Percentiles rank a stretch among this genome's conserved stretches.
Evolutionary conservation across 2,888 invertebrate genomes (phyloP).

Genomic region (Cantharis nigra): DNA sequence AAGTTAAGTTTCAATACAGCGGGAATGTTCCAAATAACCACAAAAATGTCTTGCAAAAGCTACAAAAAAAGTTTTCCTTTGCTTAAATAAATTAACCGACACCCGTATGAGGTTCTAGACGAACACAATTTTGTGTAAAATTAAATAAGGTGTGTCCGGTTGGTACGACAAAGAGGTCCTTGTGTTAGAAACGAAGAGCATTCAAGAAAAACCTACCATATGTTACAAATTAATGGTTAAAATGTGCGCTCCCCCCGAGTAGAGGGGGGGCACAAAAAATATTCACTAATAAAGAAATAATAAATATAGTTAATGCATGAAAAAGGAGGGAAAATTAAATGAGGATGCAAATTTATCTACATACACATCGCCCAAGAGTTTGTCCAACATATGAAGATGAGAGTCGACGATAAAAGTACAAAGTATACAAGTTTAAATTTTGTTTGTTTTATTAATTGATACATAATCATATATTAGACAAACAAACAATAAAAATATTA

Average conservation of each 20-base stretch:
- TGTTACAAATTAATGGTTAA: constrained; percentile 45
- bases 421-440: constrained; percentile 12
- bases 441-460: constrained; percentile 9
- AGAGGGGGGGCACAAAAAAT: neutral
- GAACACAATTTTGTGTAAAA: constrained; percentile 2
- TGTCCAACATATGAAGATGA: constrained; percentile 35
- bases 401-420: constrained; percentile 16
- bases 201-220: constrained; percentile 46
- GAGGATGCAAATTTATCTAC: constrained; percentile 25
- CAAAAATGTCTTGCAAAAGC: constrained; percentile 26
- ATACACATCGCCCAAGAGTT: constrained; percentile 23
- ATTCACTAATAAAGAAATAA: constrained; percentile 19
- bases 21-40: constrained; percentile 53
- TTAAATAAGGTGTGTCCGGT: neutral
- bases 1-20: constrained; percentile 50
- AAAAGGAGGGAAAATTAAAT: constrained; percentile 7
- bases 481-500: constrained; percentile 36
- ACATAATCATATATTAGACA: constrained; percentile 36
- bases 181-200: constrained; percentile 41
- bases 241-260: neutral
- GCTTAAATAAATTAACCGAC: constrained; percentile 18
- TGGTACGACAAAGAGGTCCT: neutral
- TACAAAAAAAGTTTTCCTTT: constrained; percentile 14
- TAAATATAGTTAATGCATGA: constrained; percentile 17
- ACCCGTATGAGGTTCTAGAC: constrained; percentile 1